Evolutionary conservation across 2,888 invertebrate genomes (phyloP).

Genomic region (Lepidonotus clava): DNA sequence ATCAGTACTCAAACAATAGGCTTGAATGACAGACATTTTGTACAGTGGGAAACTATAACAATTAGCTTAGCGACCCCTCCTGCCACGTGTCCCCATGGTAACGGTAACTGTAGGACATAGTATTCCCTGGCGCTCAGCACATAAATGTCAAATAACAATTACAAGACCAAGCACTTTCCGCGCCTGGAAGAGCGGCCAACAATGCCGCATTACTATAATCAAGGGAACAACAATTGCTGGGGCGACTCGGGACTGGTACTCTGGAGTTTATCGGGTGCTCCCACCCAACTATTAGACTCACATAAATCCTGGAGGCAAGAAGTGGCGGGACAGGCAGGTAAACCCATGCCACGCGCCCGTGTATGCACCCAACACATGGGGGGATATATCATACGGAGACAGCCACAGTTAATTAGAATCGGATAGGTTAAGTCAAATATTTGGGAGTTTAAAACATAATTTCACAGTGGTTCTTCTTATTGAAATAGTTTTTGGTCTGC

Average conservation of each 20-base stretch:
- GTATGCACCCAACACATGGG: no score
- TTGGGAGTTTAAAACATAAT: no score
- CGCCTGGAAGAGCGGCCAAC: neutral
- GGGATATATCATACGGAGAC: no score
- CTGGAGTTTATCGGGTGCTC: conserved; percentile 7
- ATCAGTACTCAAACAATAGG: conserved; percentile 13
- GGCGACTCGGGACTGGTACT: neutral
- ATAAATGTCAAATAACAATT: conserved; percentile 54
- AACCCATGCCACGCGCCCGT: neutral
- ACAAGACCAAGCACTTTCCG: neutral
- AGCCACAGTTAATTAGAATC: no score
- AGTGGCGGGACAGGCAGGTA: neutral
- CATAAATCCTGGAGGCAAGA: conserved; percentile 8
- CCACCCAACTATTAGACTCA: conserved; percentile 40
- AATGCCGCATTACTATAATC: conserved; percentile 36
- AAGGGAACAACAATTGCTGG: neutral
- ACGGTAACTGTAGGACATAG: conserved; percentile 40
- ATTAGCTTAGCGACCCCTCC: conserved; percentile 13
- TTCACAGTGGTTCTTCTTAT: no score
- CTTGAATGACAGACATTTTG: conserved; percentile 16
- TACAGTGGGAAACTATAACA: neutral
- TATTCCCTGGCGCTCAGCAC: conserved; percentile 27
- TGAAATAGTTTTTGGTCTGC: no score
- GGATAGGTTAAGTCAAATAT: no score
- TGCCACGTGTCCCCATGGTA: conserved; percentile 29